Base-by-base conservation (phyloP, 2,113 vertebrate genomes). In the Phoxinus phoxinus region DNA sequence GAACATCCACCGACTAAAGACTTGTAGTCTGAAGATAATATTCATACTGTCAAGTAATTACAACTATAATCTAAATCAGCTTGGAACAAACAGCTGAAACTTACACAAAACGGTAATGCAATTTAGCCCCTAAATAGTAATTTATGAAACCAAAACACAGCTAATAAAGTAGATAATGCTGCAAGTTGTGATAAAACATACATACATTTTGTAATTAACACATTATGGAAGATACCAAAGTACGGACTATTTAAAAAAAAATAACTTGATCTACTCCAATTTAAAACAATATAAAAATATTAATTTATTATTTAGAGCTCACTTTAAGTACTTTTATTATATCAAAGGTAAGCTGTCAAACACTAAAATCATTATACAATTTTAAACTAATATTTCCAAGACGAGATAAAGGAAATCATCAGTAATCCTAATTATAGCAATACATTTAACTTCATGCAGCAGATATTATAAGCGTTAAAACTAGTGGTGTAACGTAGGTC, bases 231-330 rank as follows among this genome's bases (percentile, higher is more conserved):
- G 12, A 41, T 0, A 12, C 35, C 9, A 69, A 19, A 67, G 3
- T 21, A 69, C 23, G 30, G 35, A 5, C 67, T 71, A 11, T 37
- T 71, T 35, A 0, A 6, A 41, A 23, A 56, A 56, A 56, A 23
- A 11, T 27, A 61, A 11, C 59, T 59, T 59, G 59, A 25, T 25
- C n/a, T 25, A 12, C 10, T 27, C 71, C n/a, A 17, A 25, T 74
- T 48, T 48, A 71, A 71, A n/a, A 37, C 67, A 41, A 71, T 35
- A 71, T 71, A 41, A 74, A 73, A 8, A 74, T 46, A 74, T 25
- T 8, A 0, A 74, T 44, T n/a, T 72, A 73, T 73, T 74, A 74
- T 48, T 74, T 48, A 74, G 13, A 46, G 37, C 23, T 74, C 41
- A 48, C 41, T 48, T 13, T n/a, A 25, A 74, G 41, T 48, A 13